Base-by-base conservation (phyloP, 2,888 invertebrate species). In the Agrotis exclamationis region DNA sequence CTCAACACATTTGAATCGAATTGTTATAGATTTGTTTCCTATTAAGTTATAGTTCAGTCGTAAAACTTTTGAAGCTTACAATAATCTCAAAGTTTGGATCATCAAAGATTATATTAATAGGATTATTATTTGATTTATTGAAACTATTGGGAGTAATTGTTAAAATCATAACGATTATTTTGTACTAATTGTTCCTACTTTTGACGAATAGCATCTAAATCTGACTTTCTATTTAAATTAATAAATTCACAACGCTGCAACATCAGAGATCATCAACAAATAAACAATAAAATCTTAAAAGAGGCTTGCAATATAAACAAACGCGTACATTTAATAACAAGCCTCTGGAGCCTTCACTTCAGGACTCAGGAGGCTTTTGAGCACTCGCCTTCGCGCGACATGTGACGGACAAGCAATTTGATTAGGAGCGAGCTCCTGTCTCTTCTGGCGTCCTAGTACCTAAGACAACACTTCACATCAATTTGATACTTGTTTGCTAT, bases 351-450 rank as follows among this genome's bases (percentile, higher is more conserved):
- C 13, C 24, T 3, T 39, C 51, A 57, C 47, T 63, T 62, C 28
- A 28, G 69, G 24, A 18, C 58, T 48, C 64, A 4, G 50, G 62
- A 53, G 77, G 80, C 54, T 28, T 63, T 63, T 58, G 57, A 74
- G 39, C 24, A 48, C 22, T 56, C 50, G 45, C 47, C 47, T 57
- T 47, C n/a, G 59, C 44, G 48, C 24, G 83, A 83, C 68, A 54
- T 68, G 68, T 83, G 80, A 83, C 54, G 59, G 80, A 74, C 80
- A 66, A 66, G 80, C 53, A 68, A 79, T 80, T 70, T 71, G 79
- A 83, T 83, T 80, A 63, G 70, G 56, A 65, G 39, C 39, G 33
- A 60, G 33, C 63, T 63, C 65, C 53, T 45, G 64, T 79, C 64
- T 62, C 45, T 45, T 22, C 59, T 47, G 53, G 20, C 28, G 18